Percentiles rank a stretch among this genome's conserved stretches.
Evolutionary conservation across 2,113 vertebrate species (phyloP).

Genomic region (Neomonachus schauinslandi): DNA sequence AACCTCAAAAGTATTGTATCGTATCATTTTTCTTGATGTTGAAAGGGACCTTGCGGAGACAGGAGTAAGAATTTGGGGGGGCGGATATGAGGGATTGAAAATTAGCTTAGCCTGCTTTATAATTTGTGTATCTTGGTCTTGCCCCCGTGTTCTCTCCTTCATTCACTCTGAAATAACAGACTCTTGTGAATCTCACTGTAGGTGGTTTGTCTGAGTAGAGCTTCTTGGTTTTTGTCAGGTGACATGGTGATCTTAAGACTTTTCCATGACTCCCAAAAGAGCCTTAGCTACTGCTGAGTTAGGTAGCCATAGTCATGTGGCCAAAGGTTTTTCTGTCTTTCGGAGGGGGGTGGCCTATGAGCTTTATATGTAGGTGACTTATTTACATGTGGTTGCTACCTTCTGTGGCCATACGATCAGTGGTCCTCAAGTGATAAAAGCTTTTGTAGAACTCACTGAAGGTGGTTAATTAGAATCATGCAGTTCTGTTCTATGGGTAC

Average conservation of each 20-base stretch:
- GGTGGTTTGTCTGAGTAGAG: not conserved
- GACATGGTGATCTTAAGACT: not conserved
- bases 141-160: not conserved
- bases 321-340: not conserved
- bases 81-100: not conserved
- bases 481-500: conserved; percentile 51
- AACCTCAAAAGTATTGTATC: not conserved
- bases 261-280: not conserved
- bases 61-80: not conserved
- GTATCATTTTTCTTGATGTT: conserved; percentile 12
- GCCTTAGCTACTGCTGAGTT: not conserved
- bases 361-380: not conserved
- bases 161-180: not conserved
- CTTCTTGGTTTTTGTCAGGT: not conserved
- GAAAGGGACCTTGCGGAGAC: not conserved
- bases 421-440: not conserved
- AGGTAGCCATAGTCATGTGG: not conserved
- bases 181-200: not conserved
- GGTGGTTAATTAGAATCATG: conserved; percentile 51
- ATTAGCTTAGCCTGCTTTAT: not conserved
- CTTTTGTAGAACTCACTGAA: not conserved
- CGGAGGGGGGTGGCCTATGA: not conserved
- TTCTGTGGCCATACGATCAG: not conserved
- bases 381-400: not conserved
- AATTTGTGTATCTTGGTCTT: not conserved